A percentile compares a stretch with the other conserved stretches of the same genome.
Evolutionary conservation across 2,113 vertebrate genomes (phyloP).

Genomic region (Plotosus lineatus): DNA sequence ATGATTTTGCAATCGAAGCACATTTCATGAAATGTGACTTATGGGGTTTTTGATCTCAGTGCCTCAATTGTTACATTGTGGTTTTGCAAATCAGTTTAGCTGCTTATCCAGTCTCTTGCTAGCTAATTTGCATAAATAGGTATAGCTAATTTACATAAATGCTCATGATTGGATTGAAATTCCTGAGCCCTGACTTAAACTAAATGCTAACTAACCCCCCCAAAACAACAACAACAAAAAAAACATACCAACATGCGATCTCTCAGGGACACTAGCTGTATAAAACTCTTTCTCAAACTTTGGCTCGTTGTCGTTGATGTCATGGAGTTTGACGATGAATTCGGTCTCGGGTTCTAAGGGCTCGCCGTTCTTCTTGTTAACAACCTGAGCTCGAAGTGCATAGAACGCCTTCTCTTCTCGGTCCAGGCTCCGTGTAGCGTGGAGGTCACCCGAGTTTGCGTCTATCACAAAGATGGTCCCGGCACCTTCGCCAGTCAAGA

Average conservation of each 20-base stretch:
- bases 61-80: too few relatives aligned
- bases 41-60: too few relatives aligned
- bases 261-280: conserved; percentile 84
- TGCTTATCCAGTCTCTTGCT: not conserved
- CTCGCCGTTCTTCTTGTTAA: conserved; percentile 82
- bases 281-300: conserved; percentile 89
- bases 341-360: conserved; percentile 92
- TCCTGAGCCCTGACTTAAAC: not conserved
- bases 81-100: not conserved
- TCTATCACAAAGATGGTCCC: conserved; percentile 92
- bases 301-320: conserved; percentile 96
- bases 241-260: conserved; percentile 85
- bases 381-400: conserved; percentile 83
- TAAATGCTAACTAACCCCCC: too few relatives aligned
- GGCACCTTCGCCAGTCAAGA: conserved; percentile 93
- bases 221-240: too few relatives aligned
- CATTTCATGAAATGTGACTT: too few relatives aligned
- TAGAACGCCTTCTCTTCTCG: conserved; percentile 91
- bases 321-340: conserved; percentile 93
- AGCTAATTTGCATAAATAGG: not conserved
- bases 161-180: not conserved
- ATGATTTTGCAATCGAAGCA: too few relatives aligned
- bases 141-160: not conserved
- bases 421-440: conserved; percentile 89
- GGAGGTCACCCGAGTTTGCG: conserved; percentile 91